These are phyloP conservation scores for Morbakka virulenta DNA, from an alignment of 30 jellyfish, hydroid and myxozoan species.

Conservation along the genomic window DNA sequence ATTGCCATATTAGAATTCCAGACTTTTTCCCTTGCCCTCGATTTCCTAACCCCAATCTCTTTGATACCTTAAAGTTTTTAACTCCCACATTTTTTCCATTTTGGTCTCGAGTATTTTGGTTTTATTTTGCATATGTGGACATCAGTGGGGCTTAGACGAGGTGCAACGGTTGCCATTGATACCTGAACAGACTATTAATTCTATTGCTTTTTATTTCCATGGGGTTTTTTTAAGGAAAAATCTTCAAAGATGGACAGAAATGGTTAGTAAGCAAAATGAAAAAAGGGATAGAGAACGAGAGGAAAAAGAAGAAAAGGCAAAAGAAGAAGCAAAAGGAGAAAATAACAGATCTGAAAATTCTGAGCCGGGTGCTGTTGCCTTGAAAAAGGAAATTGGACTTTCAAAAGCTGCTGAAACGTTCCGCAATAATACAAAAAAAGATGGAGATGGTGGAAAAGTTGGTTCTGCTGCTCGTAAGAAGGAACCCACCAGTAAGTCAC, in stretches of 20 bases:
- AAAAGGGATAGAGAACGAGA: slow-evolving; percentile 27
- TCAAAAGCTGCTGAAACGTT: background rate
- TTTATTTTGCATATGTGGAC: no score
- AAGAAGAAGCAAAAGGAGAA: background rate
- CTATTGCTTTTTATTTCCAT: no score
- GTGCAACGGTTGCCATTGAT: no score
- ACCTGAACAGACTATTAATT: no score
- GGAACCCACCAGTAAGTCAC: background rate
- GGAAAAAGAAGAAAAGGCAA: slow-evolving; percentile 4
- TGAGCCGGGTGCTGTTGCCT: background rate
- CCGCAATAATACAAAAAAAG: background rate
- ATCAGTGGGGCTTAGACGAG: no score
- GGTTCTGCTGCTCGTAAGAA: background rate
- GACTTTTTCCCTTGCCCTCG: no score
- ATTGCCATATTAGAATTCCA: no score
- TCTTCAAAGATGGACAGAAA: slow-evolving; percentile 59
- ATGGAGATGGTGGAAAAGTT: background rate
- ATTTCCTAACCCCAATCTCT: background rate
- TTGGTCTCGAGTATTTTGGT: no score
- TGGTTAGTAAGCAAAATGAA: slow-evolving; percentile 69
- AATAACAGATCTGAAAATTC: background rate
- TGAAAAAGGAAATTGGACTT: background rate
- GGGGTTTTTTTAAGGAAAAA: slow-evolving; percentile 38
- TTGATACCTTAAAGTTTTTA: no score
- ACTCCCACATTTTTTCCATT: no score